Evolutionary conservation across 1,140 invertebrate genomes (phyloP), one percentile per base, ranked within the genome.

Genomic region (Acarapis woodi): DNA sequence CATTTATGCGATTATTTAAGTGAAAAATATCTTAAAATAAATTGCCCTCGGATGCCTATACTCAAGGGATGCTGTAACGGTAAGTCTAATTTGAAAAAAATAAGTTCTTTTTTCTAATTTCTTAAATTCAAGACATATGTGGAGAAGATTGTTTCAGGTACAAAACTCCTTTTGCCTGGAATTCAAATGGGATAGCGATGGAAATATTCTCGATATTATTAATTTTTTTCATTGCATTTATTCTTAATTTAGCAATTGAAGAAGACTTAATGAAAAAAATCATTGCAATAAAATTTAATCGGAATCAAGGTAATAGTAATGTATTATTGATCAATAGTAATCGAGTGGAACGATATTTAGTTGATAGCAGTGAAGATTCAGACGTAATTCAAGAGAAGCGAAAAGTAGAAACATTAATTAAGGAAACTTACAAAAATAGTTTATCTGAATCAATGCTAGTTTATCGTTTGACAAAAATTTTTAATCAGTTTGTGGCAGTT

Each of bases 401-500:
- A 16, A 33, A 35, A 23, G 28, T 43, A 24, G 16, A 37, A 32
- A 19, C 10, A 15, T 14, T 28, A 8, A 6, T 30, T 2, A 2
- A 20, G 10, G 20, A 16, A 5, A 2, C 14, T 4, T 6, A 10
- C 2, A 16, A 15, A n/a, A 4, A 28, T n/a, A 12, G 15, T 20
- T 38, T 30, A 10, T 3, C n/a, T 2, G 47, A 49, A 32, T 32
- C 45, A 12, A 29, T 49, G 14, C 32, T 41, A 2, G 43, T 43
- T 2, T 14, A 32, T 10, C 25, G 41, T 5, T 33, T 48, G 14
- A 44, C 35, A 3, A 49, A 49, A 41, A 18, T 38, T 8, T 48
- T 38, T 40, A 22, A 35, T 9, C 36, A 37, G 3, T 46, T 47
- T 22, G 35, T 29, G 19, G 48, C 46, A 15, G 47, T 49, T 19